Conservation (phyloP, 1,140 invertebrate genomes). For the Mactra quadrangularis region DNA sequence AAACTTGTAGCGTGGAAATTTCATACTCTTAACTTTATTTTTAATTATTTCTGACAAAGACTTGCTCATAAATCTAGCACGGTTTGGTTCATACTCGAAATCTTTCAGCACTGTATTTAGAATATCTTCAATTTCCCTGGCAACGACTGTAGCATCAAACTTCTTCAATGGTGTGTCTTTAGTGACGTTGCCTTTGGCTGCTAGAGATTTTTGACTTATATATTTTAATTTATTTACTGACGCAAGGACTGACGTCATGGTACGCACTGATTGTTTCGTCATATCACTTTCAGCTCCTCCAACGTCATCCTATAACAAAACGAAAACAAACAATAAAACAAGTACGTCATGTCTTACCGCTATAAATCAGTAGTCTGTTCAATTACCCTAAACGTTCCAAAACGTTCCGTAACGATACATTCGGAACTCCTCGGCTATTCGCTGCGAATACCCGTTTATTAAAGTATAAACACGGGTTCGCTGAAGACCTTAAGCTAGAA, state of each 20-base stretch:
- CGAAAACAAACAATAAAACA: too few relatives aligned
- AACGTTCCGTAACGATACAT: too few relatives aligned
- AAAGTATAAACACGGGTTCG: too few relatives aligned
- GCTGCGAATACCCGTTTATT: too few relatives aligned
- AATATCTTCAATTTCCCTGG: slow-evolving; percentile 42
- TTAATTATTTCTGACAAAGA: slow-evolving; percentile 68
- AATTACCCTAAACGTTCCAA: too few relatives aligned
- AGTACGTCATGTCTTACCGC: too few relatives aligned
- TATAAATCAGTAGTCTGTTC: too few relatives aligned
- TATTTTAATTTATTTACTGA: slow-evolving; percentile 45
- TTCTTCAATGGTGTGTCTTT: slow-evolving; percentile 44
- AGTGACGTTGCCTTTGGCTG: slow-evolving; percentile 49
- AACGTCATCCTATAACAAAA: too few relatives aligned
- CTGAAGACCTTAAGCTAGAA: too few relatives aligned
- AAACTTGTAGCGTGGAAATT: slow-evolving; percentile 77
- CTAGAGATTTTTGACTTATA: slow-evolving; percentile 29
- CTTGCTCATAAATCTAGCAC: slow-evolving; percentile 58
- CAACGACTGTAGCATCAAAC: slow-evolving; percentile 24
- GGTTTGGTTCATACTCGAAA: slow-evolving; percentile 64
- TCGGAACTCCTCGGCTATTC: too few relatives aligned
- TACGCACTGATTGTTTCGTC: too few relatives aligned
- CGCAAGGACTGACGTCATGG: slow-evolving; percentile 31
- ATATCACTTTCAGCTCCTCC: too few relatives aligned
- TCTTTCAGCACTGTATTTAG: slow-evolving; percentile 58
- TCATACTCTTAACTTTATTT: slow-evolving; percentile 68